These are phyloP conservation scores for Donacobius atricapilla DNA, from an alignment of 2,113 vertebrate genomes.

Conservation along the genomic window DNA sequence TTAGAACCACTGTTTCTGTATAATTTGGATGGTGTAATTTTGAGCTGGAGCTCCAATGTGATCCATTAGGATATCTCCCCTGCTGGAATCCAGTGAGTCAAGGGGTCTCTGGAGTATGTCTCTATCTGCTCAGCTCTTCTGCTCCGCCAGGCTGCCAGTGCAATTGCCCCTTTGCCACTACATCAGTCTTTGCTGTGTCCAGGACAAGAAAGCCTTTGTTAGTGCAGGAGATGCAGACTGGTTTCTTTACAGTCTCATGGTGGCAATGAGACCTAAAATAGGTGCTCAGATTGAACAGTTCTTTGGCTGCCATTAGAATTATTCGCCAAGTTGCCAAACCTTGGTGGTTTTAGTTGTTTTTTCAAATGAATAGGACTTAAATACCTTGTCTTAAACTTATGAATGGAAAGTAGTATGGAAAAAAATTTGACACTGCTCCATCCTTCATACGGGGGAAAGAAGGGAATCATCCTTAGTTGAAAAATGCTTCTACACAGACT, in stretches of 20 bases:
- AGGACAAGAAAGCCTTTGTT: neutral
- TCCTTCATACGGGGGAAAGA: neutral
- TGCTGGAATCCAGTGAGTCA: neutral
- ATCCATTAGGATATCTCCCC: neutral
- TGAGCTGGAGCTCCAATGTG: neutral
- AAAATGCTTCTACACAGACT: neutral
- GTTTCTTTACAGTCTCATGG: neutral
- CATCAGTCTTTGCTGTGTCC: neutral
- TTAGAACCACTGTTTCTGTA: neutral
- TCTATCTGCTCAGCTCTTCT: neutral
- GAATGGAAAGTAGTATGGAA: neutral
- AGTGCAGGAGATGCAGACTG: neutral
- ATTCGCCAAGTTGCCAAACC: neutral
- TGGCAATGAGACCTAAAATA: neutral
- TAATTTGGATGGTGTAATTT: neutral
- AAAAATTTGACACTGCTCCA: neutral
- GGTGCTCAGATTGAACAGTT: neutral
- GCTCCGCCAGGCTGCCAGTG: fast-evolving
- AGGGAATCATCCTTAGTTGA: neutral
- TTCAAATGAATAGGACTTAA: neutral
- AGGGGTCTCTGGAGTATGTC: neutral
- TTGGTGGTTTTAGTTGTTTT: neutral
- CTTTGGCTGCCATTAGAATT: neutral
- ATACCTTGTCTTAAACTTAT: neutral
- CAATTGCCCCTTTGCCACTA: neutral